These are phyloP conservation scores for Masticophis lateralis DNA, from an alignment of 2,797 vertebrate species.

Conservation along the genomic window DNA sequence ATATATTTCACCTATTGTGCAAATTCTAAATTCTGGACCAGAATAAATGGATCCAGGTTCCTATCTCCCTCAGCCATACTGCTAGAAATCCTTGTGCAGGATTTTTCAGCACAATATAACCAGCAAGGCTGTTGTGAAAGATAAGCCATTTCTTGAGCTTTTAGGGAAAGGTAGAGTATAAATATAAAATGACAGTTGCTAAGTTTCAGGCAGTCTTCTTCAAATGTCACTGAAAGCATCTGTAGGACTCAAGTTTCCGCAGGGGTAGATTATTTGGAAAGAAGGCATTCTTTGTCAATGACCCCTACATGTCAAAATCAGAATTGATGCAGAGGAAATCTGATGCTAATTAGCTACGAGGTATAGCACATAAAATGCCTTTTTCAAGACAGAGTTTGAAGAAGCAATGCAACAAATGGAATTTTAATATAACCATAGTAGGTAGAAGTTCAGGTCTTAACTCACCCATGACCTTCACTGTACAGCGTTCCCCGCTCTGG, in stretches of 20 bases:
- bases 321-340: not conserved
- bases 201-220: not conserved
- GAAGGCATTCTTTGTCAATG: not conserved
- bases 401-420: not conserved
- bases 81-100: not conserved
- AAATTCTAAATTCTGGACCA: not conserved
- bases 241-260: not conserved
- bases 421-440: not conserved
- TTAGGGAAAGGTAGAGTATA: not conserved
- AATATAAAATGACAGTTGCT: not conserved
- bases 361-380: not conserved
- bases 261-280: not conserved
- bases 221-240: not conserved
- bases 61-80: not conserved
- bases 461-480: not conserved
- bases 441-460: not conserved
- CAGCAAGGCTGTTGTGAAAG: not conserved
- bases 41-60: not conserved
- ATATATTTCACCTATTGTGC: not conserved
- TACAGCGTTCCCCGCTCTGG: not conserved
- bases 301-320: not conserved
- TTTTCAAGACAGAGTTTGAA: not conserved
- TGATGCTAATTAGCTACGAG: not conserved
- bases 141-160: not conserved
- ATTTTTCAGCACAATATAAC: not conserved